A percentile compares a stretch with the other conserved stretches of the same genome.
Conservation (phyloP, 1,140 invertebrate genomes). For the Laupala kohalensis region DNA sequence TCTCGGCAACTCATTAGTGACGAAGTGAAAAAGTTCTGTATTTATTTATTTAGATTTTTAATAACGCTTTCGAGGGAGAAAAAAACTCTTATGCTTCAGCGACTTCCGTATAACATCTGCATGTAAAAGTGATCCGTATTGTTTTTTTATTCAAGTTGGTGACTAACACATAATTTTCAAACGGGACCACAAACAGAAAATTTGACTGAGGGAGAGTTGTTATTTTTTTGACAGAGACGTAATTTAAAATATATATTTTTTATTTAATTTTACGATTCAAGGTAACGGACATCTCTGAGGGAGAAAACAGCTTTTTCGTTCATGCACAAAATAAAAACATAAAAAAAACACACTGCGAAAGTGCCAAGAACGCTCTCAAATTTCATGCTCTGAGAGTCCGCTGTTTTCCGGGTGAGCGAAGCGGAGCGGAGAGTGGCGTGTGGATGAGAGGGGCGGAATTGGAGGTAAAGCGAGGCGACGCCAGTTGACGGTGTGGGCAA, state of each 20-base stretch:
- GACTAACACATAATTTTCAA: too few relatives aligned
- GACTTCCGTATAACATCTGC: too few relatives aligned
- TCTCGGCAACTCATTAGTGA: background rate
- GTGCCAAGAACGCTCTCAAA: background rate
- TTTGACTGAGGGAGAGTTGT: too few relatives aligned
- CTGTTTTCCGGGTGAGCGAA: background rate
- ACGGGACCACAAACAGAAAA: too few relatives aligned
- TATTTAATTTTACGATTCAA: background rate
- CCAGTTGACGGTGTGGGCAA: too few relatives aligned
- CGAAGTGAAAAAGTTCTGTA: background rate
- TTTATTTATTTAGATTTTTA: background rate
- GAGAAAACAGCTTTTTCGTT: background rate
- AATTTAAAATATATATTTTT: background rate
- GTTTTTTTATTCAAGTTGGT: too few relatives aligned
- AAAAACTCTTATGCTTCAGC: too few relatives aligned
- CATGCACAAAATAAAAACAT: background rate
- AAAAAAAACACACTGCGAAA: background rate
- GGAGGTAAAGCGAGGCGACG: background rate
- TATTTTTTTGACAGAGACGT: too few relatives aligned
- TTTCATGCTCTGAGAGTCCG: background rate
- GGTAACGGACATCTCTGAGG: background rate
- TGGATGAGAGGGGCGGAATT: background rate
- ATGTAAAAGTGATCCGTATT: too few relatives aligned
- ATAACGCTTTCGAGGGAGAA: background rate
- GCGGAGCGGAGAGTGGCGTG: too few relatives aligned